Conservation (phyloP, 1,140 invertebrate genomes). For the Glomeris maerens region DNA sequence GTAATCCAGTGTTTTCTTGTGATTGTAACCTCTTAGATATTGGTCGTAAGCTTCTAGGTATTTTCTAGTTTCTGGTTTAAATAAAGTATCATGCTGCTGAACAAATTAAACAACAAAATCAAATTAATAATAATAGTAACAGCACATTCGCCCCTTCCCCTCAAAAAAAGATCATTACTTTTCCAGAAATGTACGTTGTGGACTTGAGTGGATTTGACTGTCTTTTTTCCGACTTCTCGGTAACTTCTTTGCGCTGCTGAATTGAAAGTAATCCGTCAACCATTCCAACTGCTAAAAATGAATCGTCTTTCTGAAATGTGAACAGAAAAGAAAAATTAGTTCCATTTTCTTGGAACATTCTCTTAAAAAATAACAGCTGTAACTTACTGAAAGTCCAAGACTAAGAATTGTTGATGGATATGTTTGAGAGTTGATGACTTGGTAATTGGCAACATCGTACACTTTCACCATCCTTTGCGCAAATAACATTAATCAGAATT, state of each 20-base stretch:
- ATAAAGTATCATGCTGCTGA: too few relatives aligned
- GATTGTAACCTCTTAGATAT: constrained; percentile 62
- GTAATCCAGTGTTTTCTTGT: constrained; percentile 59
- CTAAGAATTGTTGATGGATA: constrained; percentile 83
- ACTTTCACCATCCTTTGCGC: too few relatives aligned
- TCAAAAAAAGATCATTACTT: too few relatives aligned
- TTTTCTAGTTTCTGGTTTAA: too few relatives aligned
- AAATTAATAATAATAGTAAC: too few relatives aligned
- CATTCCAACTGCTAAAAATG: constrained; percentile 75
- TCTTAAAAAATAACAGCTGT: constrained; percentile 5
- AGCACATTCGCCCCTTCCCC: too few relatives aligned
- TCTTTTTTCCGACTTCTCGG: constrained; percentile 27
- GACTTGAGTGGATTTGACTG: too few relatives aligned
- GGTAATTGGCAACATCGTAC: constrained; percentile 73
- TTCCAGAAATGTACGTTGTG: too few relatives aligned
- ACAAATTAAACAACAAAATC: too few relatives aligned
- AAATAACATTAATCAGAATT: constrained; percentile 8
- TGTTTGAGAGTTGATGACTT: constrained; percentile 71
- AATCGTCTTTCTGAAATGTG: constrained; percentile 53
- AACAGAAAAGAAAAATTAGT: constrained; percentile 13
- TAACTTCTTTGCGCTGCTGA: constrained; percentile 45
- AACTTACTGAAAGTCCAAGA: constrained; percentile 56
- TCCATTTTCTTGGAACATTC: constrained; percentile 1
- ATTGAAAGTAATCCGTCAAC: constrained; percentile 82
- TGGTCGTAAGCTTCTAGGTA: constrained; percentile 40